Conservation (phyloP, 2,888 invertebrate species). For the Choristoneura rosaceana region DNA sequence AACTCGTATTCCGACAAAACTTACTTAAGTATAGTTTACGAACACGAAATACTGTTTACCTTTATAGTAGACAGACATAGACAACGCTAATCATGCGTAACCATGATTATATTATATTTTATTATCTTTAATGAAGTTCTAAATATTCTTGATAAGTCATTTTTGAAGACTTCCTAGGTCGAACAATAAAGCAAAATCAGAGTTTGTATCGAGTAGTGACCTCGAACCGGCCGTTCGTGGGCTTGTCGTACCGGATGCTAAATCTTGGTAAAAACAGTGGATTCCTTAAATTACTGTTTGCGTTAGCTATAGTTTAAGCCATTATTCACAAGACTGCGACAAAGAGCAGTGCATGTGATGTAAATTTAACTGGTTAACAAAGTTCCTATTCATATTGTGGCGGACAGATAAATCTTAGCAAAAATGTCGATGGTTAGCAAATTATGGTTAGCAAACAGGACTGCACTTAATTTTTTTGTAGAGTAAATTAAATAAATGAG, state of each 20-base stretch:
- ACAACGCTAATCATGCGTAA: neutral
- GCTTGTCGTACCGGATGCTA: conserved; percentile 34
- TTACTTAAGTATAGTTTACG: neutral
- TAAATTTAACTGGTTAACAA: too few relatives aligned
- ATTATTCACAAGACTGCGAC: conserved; percentile 15
- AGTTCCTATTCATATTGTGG: too few relatives aligned
- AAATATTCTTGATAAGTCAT: neutral
- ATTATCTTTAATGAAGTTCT: neutral
- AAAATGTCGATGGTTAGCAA: too few relatives aligned
- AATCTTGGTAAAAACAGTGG: conserved; percentile 35
- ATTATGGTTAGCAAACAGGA: too few relatives aligned
- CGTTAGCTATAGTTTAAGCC: conserved; percentile 13
- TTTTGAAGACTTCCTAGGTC: neutral
- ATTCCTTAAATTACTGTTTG: conserved; percentile 35
- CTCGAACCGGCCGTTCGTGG: conserved; percentile 33
- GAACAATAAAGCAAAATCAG: conserved; percentile 21
- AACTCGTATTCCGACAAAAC: neutral
- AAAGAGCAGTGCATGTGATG: neutral
- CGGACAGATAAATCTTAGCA: too few relatives aligned
- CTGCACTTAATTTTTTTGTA: too few relatives aligned
- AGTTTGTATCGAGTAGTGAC: conserved; percentile 27
- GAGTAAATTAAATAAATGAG: too few relatives aligned
- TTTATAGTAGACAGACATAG: neutral
- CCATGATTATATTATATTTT: neutral
- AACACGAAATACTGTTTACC: neutral